Conservation (phyloP, 2,888 invertebrate genomes). For the Phyto melanocephala region DNA sequence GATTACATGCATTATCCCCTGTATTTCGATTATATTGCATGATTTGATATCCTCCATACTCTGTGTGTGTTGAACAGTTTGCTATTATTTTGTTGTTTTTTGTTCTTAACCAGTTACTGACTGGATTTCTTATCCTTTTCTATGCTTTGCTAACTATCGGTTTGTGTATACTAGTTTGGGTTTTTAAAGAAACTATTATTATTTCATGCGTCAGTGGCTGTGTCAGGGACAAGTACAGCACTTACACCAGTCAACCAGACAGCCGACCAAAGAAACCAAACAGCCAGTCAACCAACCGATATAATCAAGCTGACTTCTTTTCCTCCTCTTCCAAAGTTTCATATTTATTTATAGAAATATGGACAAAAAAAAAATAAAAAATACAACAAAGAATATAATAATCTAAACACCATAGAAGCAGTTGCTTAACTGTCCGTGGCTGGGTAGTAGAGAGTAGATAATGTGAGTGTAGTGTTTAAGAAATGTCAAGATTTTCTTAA, state of each 20-base stretch:
- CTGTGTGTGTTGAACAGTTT: conserved; percentile 4
- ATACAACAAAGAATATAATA: conserved; percentile 37
- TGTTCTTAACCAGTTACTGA: conserved; percentile 13
- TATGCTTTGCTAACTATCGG: neutral
- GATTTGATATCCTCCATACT: conserved; percentile 40
- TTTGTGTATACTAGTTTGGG: conserved; percentile 33
- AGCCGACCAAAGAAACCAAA: conserved; percentile 16
- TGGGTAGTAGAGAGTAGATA: neutral
- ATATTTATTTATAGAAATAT: too few relatives aligned
- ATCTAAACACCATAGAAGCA: conserved; percentile 32
- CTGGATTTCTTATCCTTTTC: conserved; percentile 36
- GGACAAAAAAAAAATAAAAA: neutral
- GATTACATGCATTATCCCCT: conserved; percentile 66
- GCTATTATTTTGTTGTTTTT: conserved; percentile 26
- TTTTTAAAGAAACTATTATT: conserved; percentile 60
- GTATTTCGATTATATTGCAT: conserved; percentile 58
- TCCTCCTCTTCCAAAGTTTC: conserved; percentile 28
- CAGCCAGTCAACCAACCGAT: conserved; percentile 34
- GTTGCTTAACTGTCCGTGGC: conserved; percentile 21
- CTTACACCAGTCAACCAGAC: conserved; percentile 33
- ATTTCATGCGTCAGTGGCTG: conserved; percentile 62
- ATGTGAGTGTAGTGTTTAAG: neutral
- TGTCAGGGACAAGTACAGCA: conserved; percentile 57
- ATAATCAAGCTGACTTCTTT: conserved; percentile 20
- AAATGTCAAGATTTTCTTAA: conserved; percentile 18